A percentile compares a stretch with the other conserved stretches of the same genome.
Evolutionary conservation across 2,113 vertebrate species (phyloP).

Genomic region (Pagrus major): DNA sequence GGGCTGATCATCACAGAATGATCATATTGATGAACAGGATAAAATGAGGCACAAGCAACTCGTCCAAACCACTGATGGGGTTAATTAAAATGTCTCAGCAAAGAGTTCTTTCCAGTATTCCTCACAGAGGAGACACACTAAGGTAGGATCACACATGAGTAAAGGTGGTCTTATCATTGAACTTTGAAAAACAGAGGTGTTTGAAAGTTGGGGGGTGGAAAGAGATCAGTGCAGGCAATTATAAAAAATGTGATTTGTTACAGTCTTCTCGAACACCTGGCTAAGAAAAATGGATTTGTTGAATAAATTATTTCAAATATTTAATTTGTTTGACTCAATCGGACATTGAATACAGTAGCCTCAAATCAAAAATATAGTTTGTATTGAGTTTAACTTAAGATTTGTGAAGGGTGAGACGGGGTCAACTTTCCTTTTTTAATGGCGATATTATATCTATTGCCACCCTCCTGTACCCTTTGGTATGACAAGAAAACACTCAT

Average conservation of each 20-base stretch:
- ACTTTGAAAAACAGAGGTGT: constrained; percentile 6
- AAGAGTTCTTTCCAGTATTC: neutral
- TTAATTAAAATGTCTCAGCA: neutral
- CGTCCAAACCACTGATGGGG: neutral
- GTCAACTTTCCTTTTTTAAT: neutral
- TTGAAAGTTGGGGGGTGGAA: neutral
- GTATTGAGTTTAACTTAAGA: neutral
- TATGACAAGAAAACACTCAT: neutral
- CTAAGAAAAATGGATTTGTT: constrained; percentile 1
- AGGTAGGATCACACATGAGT: neutral
- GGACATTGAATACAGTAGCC: neutral
- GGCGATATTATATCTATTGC: neutral
- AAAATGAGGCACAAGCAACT: neutral
- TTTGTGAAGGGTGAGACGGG: neutral
- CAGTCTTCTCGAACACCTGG: neutral
- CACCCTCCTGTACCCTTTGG: neutral
- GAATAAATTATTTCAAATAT: constrained; percentile 1
- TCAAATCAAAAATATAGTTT: neutral
- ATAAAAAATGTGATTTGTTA: constrained; percentile 4
- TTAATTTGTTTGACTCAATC: neutral
- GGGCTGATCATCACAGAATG: neutral
- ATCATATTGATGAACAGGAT: neutral
- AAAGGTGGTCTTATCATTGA: neutral
- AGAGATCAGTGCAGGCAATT: neutral
- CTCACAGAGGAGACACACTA: neutral